These are phyloP conservation scores for Eleutherodactylus coqui DNA, from an alignment of 2,797 vertebrate genomes.

Conservation along the genomic window DNA sequence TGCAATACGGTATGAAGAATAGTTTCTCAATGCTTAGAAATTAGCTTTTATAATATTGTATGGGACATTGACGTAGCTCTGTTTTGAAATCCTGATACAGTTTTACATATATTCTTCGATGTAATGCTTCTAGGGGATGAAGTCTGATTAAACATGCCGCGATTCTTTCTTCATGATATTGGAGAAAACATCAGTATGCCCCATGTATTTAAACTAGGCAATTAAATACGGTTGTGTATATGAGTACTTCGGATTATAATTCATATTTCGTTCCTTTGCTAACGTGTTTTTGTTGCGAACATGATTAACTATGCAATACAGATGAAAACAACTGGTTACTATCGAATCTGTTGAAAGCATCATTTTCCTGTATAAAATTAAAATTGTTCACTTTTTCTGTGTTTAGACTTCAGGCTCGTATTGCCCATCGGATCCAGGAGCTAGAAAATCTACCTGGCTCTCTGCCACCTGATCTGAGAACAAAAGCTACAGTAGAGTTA, in stretches of 20 bases:
- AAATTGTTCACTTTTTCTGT: neutral
- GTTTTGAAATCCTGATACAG: too few relatives aligned
- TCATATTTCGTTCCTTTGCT: neutral
- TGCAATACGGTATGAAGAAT: too few relatives aligned
- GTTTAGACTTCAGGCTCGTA: slow-evolving; percentile 92
- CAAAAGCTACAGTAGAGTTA: slow-evolving; percentile 96
- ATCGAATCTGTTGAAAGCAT: neutral
- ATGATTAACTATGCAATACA: neutral
- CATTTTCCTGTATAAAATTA: neutral
- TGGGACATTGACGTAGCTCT: too few relatives aligned
- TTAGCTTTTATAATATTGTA: too few relatives aligned
- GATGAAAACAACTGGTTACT: neutral
- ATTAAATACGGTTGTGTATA: neutral
- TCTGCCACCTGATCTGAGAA: slow-evolving; percentile 92
- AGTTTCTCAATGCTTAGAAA: too few relatives aligned
- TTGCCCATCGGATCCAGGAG: slow-evolving; percentile 96
- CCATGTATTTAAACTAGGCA: neutral
- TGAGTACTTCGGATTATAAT: neutral
- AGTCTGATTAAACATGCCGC: too few relatives aligned
- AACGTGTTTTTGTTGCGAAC: neutral
- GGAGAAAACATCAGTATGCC: too few relatives aligned
- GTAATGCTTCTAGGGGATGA: too few relatives aligned
- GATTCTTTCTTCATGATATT: too few relatives aligned
- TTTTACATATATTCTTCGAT: too few relatives aligned
- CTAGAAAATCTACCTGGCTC: slow-evolving; percentile 97